These are phyloP conservation scores for Rhea americana DNA, from an alignment of 2,113 vertebrate genomes.

Conservation along the genomic window DNA sequence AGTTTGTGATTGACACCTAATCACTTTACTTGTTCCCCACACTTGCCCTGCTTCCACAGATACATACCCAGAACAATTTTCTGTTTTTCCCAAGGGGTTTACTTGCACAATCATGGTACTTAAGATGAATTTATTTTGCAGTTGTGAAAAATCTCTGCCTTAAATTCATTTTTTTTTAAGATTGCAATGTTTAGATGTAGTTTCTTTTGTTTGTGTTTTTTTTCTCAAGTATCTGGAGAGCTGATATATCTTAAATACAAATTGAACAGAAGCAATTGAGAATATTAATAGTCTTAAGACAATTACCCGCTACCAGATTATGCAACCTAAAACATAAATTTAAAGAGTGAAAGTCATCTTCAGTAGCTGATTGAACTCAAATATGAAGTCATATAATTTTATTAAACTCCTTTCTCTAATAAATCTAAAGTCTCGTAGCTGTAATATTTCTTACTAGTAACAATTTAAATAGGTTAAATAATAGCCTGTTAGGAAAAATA, in stretches of 20 bases:
- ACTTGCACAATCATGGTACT: background rate
- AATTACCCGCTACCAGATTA: background rate
- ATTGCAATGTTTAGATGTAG: rapidly evolving
- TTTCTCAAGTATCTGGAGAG: background rate
- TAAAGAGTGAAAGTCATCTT: background rate
- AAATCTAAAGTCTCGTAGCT: background rate
- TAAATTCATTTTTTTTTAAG: background rate
- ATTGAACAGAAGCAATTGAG: background rate
- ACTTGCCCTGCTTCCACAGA: background rate
- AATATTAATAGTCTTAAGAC: background rate
- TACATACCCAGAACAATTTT: background rate
- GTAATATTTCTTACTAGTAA: background rate
- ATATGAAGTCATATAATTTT: background rate
- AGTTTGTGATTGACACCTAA: background rate
- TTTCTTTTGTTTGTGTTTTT: background rate
- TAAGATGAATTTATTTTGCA: background rate
- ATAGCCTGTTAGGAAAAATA: background rate
- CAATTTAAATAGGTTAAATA: background rate
- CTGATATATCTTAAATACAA: background rate
- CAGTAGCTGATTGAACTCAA: background rate
- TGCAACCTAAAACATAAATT: background rate
- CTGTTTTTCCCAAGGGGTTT: background rate
- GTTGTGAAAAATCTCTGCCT: background rate
- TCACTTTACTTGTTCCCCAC: background rate
- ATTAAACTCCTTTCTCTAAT: background rate